Base-by-base conservation (phyloP, 2,888 invertebrate genomes). In the Scelioninae gen. 1 region DNA sequence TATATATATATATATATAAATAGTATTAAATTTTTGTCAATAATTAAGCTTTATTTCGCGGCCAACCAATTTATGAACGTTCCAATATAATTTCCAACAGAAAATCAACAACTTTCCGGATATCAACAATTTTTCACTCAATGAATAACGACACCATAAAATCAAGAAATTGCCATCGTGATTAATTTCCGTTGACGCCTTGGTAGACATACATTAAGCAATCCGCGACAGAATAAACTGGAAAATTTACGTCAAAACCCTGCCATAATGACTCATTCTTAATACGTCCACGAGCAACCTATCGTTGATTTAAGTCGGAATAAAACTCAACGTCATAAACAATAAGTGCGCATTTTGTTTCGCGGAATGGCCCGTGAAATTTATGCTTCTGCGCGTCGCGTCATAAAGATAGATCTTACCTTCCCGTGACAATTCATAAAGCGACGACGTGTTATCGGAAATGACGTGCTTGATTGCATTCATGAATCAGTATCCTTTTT, bases 361-460 rank as follows among this genome's bases (percentile, higher is more conserved):
- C 43, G 34, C 47, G 49, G 40, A 69, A 47, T 43, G 34, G 31
- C 43, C n/a, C 40, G 45, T 9, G 51, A 76, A 60, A 76, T 81
- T 76, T 69, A 76, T 47, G 65, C 55, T 75, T 65, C 45, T 53
- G 60, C 79, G 23, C 58, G 53, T 55, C 68, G 74, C 69, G 53
- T 60, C 76, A 66, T 77, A 82, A 82, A 76, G 82, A 72, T 76
- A 75, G 53, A 74, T 68, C 68, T 45, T 47, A 38, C 55, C 58
- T 47, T 31, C 49, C 38, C 60, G 66, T 43, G 58, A 74, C 56
- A 71, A 74, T 53, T 80, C 74, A 69, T 75, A 68, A 68, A 74
- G 55, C 31, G 56, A 31, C 68, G 63, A 76, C 34, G 51, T 34
- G 49, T 69, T 82, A 76, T 76, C 82, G 56, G 69, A 71, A 76